Evolutionary conservation across 1,140 invertebrate species (phyloP).

Genomic region (Oscheius sp.): DNA sequence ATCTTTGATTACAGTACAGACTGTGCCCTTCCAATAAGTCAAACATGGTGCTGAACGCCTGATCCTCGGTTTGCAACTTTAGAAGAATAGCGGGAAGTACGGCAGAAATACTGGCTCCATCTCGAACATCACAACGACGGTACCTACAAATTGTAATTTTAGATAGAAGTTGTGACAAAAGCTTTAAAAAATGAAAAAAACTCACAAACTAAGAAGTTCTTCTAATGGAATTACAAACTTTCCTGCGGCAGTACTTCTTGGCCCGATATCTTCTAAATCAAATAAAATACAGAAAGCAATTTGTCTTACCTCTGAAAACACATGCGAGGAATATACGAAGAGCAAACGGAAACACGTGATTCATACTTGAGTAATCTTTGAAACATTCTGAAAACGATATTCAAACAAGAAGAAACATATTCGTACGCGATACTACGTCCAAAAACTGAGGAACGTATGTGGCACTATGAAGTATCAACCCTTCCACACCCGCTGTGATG

Average conservation of each 20-base stretch:
- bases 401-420: not conserved
- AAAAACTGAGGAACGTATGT: constrained; percentile 7
- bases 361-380: constrained; percentile 1
- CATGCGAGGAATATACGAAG: not conserved
- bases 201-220: constrained; percentile 8
- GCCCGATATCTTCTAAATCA: not conserved
- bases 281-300: no score
- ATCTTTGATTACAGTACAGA: not conserved
- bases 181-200: not conserved
- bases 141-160: not conserved
- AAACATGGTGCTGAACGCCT: not conserved
- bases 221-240: not conserved
- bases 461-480: constrained; percentile 51
- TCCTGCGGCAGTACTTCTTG: not conserved
- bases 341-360: not conserved
- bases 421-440: not conserved
- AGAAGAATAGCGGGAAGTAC: not conserved
- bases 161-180: no score
- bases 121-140: not conserved
- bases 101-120: not conserved
- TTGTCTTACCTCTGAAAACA: constrained; percentile 5
- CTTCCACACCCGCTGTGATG: constrained; percentile 47
- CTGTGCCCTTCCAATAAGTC: not conserved
- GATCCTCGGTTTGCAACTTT: not conserved
- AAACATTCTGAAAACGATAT: not conserved